These are phyloP conservation scores for Calameuta idolon DNA, from an alignment of 2,888 invertebrate species.

Conservation along the genomic window DNA sequence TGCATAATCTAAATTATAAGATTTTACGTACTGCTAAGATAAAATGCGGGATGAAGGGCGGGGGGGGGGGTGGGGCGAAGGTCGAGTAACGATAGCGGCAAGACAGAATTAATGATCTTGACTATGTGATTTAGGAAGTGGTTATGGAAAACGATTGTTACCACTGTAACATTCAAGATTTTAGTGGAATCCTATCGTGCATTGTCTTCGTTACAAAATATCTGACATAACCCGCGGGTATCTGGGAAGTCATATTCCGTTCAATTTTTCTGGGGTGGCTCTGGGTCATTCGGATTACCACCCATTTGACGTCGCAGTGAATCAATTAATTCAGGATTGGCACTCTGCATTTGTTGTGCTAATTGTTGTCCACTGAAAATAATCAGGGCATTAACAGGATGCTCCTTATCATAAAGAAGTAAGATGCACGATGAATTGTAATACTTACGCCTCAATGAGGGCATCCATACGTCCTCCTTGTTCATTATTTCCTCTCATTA, in stretches of 20 bases:
- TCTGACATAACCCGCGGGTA: background rate
- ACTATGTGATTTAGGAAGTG: background rate
- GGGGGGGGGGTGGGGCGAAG: too few species aligned
- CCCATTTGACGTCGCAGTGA: slow-evolving; percentile 76
- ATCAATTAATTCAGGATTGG: slow-evolving; percentile 87
- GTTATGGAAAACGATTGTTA: background rate
- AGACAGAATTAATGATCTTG: background rate
- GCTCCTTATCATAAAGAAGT: background rate
- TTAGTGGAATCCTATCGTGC: background rate
- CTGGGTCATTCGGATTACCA: slow-evolving; percentile 54
- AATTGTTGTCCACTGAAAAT: slow-evolving; percentile 80
- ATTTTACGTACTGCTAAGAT: background rate
- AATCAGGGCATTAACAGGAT: background rate
- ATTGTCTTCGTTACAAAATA: background rate
- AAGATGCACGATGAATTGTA: background rate
- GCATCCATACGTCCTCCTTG: slow-evolving; percentile 64
- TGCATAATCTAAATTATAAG: background rate
- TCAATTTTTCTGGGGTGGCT: slow-evolving; percentile 58
- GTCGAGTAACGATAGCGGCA: background rate
- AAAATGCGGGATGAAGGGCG: background rate
- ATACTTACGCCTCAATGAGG: slow-evolving; percentile 70
- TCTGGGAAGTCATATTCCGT: slow-evolving; percentile 2
- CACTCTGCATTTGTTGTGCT: slow-evolving; percentile 83
- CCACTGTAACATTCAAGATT: background rate
- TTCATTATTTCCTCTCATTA: slow-evolving; percentile 67